A percentile compares a stretch with the other conserved stretches of the same genome.
Conservation (phyloP, 2,888 invertebrate species). For the Ormyrus rosae region DNA sequence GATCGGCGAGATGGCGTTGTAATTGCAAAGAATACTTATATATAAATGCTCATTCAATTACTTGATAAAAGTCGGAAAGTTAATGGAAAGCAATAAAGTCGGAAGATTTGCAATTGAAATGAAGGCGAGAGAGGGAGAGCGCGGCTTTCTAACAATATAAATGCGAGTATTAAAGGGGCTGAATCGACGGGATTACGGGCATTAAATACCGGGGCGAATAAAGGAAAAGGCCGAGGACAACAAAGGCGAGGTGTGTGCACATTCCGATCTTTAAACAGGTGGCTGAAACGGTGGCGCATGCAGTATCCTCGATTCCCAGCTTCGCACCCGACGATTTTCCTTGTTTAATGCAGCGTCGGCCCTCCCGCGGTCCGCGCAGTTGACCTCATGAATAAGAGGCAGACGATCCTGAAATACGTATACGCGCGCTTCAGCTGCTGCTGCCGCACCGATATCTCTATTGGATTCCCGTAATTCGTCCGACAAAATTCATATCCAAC, state of each 20-base stretch:
- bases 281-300: neutral
- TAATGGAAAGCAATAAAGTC: too few relatives aligned
- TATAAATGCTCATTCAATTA: too few relatives aligned
- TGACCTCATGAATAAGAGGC: constrained; percentile 49
- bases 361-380: neutral
- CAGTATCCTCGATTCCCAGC: neutral
- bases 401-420: constrained; percentile 44
- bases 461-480: constrained; percentile 37
- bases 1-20: too few relatives aligned
- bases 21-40: too few relatives aligned
- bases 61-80: too few relatives aligned
- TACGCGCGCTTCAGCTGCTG: neutral
- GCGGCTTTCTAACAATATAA: too few relatives aligned
- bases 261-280: too few relatives aligned
- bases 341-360: constrained; percentile 42
- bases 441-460: neutral
- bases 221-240: too few relatives aligned
- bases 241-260: too few relatives aligned
- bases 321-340: constrained; percentile 39
- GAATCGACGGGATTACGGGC: too few relatives aligned
- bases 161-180: too few relatives aligned
- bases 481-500: constrained; percentile 33
- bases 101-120: neutral
- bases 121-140: neutral
- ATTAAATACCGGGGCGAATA: too few relatives aligned